phyloP scores from a whole-genome alignment of 2,888 invertebrate species.

The Drosophila prolongata region DNA sequence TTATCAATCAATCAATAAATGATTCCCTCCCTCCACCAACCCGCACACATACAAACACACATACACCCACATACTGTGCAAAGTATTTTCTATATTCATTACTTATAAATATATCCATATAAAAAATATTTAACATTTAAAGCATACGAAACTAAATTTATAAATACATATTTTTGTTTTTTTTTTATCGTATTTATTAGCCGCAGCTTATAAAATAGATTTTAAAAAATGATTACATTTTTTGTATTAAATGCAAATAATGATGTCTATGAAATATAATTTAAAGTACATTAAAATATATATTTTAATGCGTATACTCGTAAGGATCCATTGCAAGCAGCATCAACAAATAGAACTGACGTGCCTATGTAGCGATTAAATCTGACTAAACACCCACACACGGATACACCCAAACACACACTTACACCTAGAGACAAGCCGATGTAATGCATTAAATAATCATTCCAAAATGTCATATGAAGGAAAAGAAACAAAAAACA shows the following conservation, averaged over 20 bases:
- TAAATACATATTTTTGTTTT: conserved; percentile 30
- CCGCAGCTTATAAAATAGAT: conserved; percentile 28
- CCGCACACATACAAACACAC: conserved; percentile 19
- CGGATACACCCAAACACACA: conserved; percentile 31
- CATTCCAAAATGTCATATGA: conserved; percentile 74
- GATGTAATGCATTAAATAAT: conserved; percentile 74
- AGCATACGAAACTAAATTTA: conserved; percentile 22
- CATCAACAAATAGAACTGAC: conserved; percentile 78
- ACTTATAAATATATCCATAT: conserved; percentile 35
- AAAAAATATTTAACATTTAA: conserved; percentile 24
- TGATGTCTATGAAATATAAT: conserved; percentile 23
- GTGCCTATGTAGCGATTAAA: conserved; percentile 78
- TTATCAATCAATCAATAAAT: conserved; percentile 29
- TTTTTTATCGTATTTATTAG: conserved; percentile 33
- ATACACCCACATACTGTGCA: conserved; percentile 33
- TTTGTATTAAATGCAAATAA: conserved; percentile 69
- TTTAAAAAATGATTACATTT: conserved; percentile 6
- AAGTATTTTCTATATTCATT: conserved; percentile 45
- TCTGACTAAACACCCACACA: conserved; percentile 50
- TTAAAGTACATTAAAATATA: conserved; percentile 20
- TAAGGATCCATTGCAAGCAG: conserved; percentile 47
- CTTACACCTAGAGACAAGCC: conserved; percentile 40
- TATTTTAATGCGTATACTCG: conserved; percentile 31
- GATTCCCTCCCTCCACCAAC: conserved; percentile 24
- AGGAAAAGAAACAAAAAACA: conserved; percentile 19